These are phyloP conservation scores for Rhyacichthys aspro DNA, from an alignment of 2,797 vertebrate genomes.

Conservation along the genomic window DNA sequence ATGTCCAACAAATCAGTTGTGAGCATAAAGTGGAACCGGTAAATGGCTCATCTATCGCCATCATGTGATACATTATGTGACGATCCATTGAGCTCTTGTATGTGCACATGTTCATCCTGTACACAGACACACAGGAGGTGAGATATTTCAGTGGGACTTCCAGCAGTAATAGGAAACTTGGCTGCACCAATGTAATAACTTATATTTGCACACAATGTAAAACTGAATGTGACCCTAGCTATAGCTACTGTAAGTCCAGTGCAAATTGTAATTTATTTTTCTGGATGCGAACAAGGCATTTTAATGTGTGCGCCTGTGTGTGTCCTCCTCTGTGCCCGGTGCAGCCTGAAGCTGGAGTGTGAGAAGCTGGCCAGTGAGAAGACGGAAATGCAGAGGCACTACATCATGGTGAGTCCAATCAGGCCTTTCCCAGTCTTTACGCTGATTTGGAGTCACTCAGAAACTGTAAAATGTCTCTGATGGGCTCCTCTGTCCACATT, in stretches of 20 bases:
- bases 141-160: constrained; percentile 29
- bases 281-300: constrained; percentile 33
- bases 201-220: constrained; percentile 3
- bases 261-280: constrained; percentile 44
- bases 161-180: constrained; percentile 16
- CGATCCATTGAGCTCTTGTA: neutral
- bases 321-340: constrained; percentile 23
- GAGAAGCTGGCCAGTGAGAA: constrained; percentile 98
- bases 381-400: constrained; percentile 98
- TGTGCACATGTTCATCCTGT: neutral
- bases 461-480: constrained; percentile 23
- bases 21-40: neutral
- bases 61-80: neutral
- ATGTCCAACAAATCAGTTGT: neutral
- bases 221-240: constrained; percentile 39
- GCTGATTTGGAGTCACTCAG: constrained; percentile 14
- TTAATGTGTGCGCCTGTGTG: constrained; percentile 24
- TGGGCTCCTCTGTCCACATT: constrained; percentile 15
- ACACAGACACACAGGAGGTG: constrained; percentile 5
- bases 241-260: constrained; percentile 13
- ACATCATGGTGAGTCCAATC: constrained; percentile 91
- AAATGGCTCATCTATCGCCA: neutral
- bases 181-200: neutral
- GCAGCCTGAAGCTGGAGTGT: constrained; percentile 96
- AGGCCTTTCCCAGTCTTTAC: constrained; percentile 15